Evolutionary conservation across 2,797 vertebrate genomes (phyloP).

Genomic region (Pelochelys cantorii): DNA sequence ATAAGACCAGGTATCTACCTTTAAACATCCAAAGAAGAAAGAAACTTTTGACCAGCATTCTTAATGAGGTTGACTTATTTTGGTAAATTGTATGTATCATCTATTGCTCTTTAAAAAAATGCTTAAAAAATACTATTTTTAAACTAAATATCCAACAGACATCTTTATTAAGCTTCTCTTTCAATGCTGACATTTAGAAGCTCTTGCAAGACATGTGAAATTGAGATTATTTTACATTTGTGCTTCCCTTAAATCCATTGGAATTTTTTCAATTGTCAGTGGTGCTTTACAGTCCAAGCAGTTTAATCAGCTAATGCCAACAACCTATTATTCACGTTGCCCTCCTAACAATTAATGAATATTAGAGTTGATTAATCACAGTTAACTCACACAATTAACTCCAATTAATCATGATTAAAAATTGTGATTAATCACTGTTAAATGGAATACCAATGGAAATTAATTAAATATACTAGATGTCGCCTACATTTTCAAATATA

Average conservation of each 20-base stretch:
- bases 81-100: not conserved
- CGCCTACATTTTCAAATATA: too few relatives aligned
- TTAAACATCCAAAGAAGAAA: not conserved
- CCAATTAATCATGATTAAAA: too few relatives aligned
- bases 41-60: not conserved
- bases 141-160: not conserved
- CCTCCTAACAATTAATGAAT: not conserved
- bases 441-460: too few relatives aligned
- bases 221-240: not conserved
- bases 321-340: not conserved
- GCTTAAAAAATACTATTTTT: not conserved
- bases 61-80: not conserved
- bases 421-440: too few relatives aligned
- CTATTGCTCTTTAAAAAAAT: not conserved
- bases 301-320: not conserved
- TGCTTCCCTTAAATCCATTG: accelerated
- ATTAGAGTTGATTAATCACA: too few relatives aligned
- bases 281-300: not conserved
- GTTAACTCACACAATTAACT: too few relatives aligned
- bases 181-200: not conserved
- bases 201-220: not conserved
- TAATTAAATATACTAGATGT: too few relatives aligned
- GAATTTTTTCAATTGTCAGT: slow-evolving; percentile 4
- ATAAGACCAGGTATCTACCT: not conserved
- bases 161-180: slow-evolving; percentile 3